Conservation (phyloP, 1,140 invertebrate genomes). For the Zaprionus inermis region DNA sequence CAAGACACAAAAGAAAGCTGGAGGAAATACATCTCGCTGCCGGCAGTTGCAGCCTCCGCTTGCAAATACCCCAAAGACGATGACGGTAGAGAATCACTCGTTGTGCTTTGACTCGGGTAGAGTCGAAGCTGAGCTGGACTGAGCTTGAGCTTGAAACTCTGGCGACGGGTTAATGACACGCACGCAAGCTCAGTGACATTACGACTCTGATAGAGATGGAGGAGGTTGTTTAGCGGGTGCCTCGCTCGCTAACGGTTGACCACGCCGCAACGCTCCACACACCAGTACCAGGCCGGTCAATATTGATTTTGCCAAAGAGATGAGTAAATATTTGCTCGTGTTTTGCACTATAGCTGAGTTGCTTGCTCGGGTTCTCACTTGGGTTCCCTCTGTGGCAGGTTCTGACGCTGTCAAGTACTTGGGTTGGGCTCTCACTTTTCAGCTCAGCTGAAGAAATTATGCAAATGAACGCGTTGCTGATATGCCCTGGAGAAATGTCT, state of each 20-base stretch:
- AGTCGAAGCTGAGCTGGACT: conserved; percentile 12
- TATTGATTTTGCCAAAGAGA: conserved; percentile 69
- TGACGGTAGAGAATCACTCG: background rate
- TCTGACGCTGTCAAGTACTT: conserved; percentile 15
- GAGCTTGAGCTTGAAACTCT: conserved; percentile 14
- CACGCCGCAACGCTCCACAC: background rate
- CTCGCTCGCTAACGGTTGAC: conserved; percentile 49
- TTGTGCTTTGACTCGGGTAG: background rate
- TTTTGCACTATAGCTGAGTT: background rate
- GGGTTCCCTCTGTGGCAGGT: background rate
- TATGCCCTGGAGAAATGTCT: conserved; percentile 43
- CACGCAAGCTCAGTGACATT: conserved; percentile 65
- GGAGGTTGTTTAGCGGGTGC: conserved; percentile 40
- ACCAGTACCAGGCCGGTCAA: conserved; percentile 37
- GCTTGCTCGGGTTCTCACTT: background rate
- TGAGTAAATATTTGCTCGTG: conserved; percentile 62
- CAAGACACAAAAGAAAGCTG: conserved; percentile 62
- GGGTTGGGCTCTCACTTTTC: conserved; percentile 73
- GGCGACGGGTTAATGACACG: conserved; percentile 35
- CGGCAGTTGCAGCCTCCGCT: conserved; percentile 23
- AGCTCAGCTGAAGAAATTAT: conserved; percentile 52
- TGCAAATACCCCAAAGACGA: conserved; percentile 59
- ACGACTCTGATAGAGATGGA: conserved; percentile 58
- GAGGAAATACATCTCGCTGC: conserved; percentile 56
- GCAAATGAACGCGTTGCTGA: conserved; percentile 42